These are phyloP conservation scores for Melanotus villosus DNA, from an alignment of 2,888 invertebrate genomes.

Conservation along the genomic window DNA sequence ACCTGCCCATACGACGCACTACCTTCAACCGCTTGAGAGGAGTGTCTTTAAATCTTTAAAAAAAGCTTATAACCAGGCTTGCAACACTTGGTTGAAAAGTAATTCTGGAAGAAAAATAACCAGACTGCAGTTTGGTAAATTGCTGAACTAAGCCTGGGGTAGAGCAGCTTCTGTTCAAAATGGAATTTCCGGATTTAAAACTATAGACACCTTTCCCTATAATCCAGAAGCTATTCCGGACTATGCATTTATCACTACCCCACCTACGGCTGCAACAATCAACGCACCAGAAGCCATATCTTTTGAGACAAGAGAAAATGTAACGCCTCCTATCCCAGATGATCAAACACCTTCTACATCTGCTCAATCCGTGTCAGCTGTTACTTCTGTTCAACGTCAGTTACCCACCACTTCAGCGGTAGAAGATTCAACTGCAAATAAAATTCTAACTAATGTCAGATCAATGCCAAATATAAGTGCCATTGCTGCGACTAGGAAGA, in stretches of 20 bases:
- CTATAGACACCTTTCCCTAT: conserved; percentile 16
- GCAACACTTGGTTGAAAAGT: too few species aligned
- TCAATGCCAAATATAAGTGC: background rate
- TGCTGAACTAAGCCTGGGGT: conserved; percentile 44
- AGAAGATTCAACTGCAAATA: background rate
- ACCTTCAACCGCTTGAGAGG: too few species aligned
- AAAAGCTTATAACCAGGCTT: too few species aligned
- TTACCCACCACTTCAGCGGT: background rate
- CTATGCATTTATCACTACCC: background rate
- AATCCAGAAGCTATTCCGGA: conserved; percentile 23
- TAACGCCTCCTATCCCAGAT: too few species aligned
- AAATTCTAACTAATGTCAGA: conserved; percentile 1
- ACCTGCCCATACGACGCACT: too few species aligned
- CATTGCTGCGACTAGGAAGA: background rate
- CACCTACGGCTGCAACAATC: background rate
- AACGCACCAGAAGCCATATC: too few species aligned
- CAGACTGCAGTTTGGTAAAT: conserved; percentile 46
- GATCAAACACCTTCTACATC: too few species aligned
- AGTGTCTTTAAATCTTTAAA: too few species aligned
- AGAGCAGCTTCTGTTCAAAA: conserved; percentile 40
- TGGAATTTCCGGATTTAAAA: conserved; percentile 38
- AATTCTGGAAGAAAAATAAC: conserved; percentile 47
- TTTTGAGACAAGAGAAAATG: too few species aligned
- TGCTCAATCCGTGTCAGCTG: background rate
- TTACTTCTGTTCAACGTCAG: background rate